A percentile compares a stretch with the other conserved stretches of the same genome.
phyloP scores from a whole-genome alignment of 2,113 vertebrate species.

The Carassius gibelio region DNA sequence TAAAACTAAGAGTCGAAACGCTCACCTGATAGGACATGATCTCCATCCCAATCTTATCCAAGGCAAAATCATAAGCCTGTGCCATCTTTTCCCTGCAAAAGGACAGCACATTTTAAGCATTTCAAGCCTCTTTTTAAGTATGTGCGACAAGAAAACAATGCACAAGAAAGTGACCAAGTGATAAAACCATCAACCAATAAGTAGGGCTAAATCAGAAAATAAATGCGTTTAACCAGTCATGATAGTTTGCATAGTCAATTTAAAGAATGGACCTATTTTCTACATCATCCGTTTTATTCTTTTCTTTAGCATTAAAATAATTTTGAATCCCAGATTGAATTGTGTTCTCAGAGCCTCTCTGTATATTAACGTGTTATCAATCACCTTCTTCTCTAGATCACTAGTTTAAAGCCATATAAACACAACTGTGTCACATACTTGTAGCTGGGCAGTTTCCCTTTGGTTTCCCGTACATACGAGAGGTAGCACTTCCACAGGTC shows the following conservation, averaged over 20 bases:
- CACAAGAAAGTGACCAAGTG: neutral
- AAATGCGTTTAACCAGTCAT: neutral
- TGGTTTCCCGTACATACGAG: constrained; percentile 98
- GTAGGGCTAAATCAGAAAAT: too few species aligned
- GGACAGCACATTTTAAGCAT: neutral
- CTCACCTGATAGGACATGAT: constrained; percentile 99
- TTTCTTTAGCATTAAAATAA: neutral
- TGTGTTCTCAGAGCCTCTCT: neutral
- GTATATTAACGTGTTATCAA: neutral
- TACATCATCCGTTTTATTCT: neutral
- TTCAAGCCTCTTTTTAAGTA: neutral
- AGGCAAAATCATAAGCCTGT: constrained; percentile 98
- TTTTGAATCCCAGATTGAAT: neutral
- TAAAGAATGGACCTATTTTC: neutral
- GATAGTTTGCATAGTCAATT: neutral
- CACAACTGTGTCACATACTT: constrained; percentile 81
- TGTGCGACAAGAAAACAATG: neutral
- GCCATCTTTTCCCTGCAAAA: constrained; percentile 96
- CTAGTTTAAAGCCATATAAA: constrained; percentile 2
- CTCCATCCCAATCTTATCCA: constrained; percentile 99
- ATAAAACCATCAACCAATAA: neutral
- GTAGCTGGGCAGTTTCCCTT: constrained; percentile 99
- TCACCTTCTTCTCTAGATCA: neutral
- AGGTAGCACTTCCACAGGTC: constrained; percentile 99
- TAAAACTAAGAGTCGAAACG: neutral